These are phyloP conservation scores for Melanotaenia nigrans DNA, from an alignment of 2,797 vertebrate genomes.

Conservation along the genomic window DNA sequence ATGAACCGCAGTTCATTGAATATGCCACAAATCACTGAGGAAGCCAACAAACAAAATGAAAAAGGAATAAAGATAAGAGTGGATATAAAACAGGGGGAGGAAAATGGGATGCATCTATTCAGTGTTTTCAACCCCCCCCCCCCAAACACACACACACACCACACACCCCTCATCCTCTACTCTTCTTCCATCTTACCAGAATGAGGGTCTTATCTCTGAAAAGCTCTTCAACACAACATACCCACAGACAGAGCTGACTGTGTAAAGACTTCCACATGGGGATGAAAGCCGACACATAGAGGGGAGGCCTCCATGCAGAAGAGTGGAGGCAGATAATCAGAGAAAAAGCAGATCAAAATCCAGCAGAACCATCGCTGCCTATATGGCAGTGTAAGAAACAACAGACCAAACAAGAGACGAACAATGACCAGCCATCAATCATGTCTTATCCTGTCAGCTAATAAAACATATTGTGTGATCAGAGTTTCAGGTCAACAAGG, in stretches of 20 bases:
- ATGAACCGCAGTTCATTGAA: slow-evolving; percentile 22
- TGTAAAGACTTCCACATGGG: slow-evolving; percentile 58
- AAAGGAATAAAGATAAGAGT: slow-evolving; percentile 44
- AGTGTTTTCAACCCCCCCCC: slow-evolving; percentile 54
- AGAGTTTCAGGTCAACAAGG: slow-evolving; percentile 60
- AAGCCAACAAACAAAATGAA: slow-evolving; percentile 13
- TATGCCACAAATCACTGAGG: slow-evolving; percentile 27
- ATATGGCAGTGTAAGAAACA: slow-evolving; percentile 46
- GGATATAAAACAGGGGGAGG: slow-evolving; percentile 34
- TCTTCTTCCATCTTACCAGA: slow-evolving; percentile 43
- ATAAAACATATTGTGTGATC: slow-evolving; percentile 66
- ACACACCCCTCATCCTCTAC: slow-evolving; percentile 17
- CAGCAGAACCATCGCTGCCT: slow-evolving; percentile 32
- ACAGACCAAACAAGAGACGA: slow-evolving; percentile 36
- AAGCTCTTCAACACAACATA: slow-evolving; percentile 68
- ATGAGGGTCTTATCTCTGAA: slow-evolving; percentile 75
- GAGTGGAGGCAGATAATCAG: slow-evolving; percentile 68
- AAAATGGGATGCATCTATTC: slow-evolving; percentile 47
- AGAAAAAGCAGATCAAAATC: slow-evolving; percentile 57
- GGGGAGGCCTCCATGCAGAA: slow-evolving; percentile 45
- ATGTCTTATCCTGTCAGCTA: slow-evolving; percentile 50
- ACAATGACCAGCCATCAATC: slow-evolving; percentile 63
- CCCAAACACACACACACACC: neutral
- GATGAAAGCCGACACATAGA: slow-evolving; percentile 65
- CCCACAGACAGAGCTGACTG: slow-evolving; percentile 64